These are phyloP conservation scores for Glareola pratincola DNA, from an alignment of 2,113 vertebrate species.

Conservation along the genomic window DNA sequence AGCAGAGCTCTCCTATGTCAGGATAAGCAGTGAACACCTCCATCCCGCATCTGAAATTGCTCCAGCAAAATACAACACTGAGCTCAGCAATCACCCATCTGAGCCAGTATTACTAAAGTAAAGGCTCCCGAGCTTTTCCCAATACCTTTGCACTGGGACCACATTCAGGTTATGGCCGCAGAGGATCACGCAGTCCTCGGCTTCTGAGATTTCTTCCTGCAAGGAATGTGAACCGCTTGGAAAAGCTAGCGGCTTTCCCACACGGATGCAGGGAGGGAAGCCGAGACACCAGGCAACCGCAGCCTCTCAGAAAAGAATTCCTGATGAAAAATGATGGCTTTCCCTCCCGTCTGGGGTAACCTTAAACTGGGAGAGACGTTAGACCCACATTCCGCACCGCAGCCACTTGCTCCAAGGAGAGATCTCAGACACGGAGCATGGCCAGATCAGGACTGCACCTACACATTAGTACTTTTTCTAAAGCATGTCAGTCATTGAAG, in stretches of 20 bases:
- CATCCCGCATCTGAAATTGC: background rate
- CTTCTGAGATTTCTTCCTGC: background rate
- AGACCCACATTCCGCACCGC: background rate
- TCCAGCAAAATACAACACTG: background rate
- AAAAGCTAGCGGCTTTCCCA: background rate
- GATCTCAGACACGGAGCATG: background rate
- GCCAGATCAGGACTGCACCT: background rate
- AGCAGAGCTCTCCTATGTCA: background rate
- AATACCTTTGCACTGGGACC: background rate
- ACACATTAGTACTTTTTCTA: background rate
- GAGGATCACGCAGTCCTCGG: background rate
- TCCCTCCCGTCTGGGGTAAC: background rate
- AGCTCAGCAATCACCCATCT: background rate
- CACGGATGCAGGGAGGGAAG: background rate
- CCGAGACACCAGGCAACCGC: conserved; percentile 9
- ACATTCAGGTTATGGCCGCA: background rate
- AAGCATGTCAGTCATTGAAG: background rate
- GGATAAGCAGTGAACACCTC: background rate
- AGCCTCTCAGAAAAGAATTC: conserved; percentile 42
- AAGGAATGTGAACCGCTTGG: conserved; percentile 20
- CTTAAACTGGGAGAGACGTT: background rate
- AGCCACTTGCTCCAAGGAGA: background rate
- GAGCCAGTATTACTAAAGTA: background rate
- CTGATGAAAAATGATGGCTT: conserved; percentile 29
- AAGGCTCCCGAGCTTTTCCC: background rate